Evolutionary conservation across 2,113 vertebrate genomes (phyloP).

Genomic region (Ceyx melanurus): DNA sequence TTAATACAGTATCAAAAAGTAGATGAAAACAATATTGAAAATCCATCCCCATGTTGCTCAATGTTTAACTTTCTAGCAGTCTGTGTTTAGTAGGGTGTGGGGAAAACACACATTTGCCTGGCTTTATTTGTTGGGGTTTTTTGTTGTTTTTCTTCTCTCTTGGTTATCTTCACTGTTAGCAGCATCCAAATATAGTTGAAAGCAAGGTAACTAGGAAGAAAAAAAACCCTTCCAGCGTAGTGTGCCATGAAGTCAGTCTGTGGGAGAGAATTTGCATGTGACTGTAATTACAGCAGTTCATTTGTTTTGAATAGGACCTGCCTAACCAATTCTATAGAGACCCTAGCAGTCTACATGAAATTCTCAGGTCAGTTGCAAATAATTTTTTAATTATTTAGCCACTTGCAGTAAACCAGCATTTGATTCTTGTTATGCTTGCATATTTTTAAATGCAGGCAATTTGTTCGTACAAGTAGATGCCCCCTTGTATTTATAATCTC

Average conservation of each 20-base stretch:
- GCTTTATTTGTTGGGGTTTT: not conserved
- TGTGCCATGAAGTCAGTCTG: not conserved
- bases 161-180: not conserved
- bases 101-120: not conserved
- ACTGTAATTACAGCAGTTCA: not conserved
- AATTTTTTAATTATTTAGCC: not conserved
- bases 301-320: conserved; percentile 83
- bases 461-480: conserved; percentile 80
- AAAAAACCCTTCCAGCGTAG: not conserved
- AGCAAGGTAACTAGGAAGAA: not conserved
- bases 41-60: not conserved
- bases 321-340: conserved; percentile 96
- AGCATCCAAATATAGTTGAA: not conserved
- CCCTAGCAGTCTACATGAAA: conserved; percentile 82
- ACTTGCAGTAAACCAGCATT: not conserved
- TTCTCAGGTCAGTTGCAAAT: conserved; percentile 84
- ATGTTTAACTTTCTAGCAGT: not conserved
- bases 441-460: conserved; percentile 76
- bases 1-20: not conserved
- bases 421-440: not conserved
- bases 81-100: not conserved
- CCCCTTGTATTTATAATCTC: conserved; percentile 91
- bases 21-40: not conserved
- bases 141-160: not conserved
- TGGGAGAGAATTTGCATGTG: not conserved